phyloP scores from a whole-genome alignment of 2,113 vertebrate species.

The Mastomys natalensis region DNA sequence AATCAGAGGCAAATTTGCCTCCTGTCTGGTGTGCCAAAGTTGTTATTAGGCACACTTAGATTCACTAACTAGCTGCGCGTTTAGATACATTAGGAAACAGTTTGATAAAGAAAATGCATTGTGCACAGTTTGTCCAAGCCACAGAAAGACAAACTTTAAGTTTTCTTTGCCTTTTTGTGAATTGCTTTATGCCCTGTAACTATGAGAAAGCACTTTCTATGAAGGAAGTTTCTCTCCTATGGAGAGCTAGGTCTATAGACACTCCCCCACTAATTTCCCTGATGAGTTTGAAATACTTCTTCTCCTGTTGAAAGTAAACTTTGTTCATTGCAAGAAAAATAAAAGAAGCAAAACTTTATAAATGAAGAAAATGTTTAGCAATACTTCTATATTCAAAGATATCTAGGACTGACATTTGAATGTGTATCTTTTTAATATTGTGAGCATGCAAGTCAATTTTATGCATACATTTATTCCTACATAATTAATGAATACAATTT shows the following conservation, averaged over 20 bases:
- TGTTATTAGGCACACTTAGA: background rate
- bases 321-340: background rate
- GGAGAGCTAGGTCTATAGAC: background rate
- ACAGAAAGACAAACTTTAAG: background rate
- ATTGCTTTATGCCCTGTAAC: background rate
- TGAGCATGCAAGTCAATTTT: background rate
- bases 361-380: background rate
- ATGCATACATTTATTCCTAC: background rate
- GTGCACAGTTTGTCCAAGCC: background rate
- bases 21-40: background rate
- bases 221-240: background rate
- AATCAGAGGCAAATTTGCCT: background rate
- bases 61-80: background rate
- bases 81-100: background rate
- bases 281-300: background rate
- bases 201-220: background rate
- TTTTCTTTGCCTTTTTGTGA: too few species aligned
- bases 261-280: too few species aligned
- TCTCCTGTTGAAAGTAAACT: background rate
- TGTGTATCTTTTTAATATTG: background rate
- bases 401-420: background rate
- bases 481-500: slow-evolving; percentile 3
- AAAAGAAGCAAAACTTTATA: background rate
- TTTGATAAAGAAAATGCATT: background rate
- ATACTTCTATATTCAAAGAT: background rate